phyloP scores from a whole-genome alignment of 1,140 invertebrate genomes.

The Drosophila micromelanica region DNA sequence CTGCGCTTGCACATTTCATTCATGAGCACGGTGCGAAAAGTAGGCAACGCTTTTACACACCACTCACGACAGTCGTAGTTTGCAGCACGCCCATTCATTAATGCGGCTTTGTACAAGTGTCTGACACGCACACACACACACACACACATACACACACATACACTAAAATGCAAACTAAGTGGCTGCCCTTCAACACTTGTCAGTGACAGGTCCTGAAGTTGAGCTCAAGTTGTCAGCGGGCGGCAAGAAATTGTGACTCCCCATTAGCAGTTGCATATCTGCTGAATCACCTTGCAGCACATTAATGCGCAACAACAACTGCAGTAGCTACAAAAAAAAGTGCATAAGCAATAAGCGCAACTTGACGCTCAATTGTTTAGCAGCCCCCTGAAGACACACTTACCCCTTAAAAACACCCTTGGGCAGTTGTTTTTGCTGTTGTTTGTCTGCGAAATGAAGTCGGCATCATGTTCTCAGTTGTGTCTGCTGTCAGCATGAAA shows the following conservation, averaged over 20 bases:
- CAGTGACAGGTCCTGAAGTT: constrained; percentile 21
- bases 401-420: neutral
- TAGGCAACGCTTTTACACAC: constrained; percentile 36
- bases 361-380: constrained; percentile 67
- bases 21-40: constrained; percentile 15
- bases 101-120: constrained; percentile 28
- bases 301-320: constrained; percentile 44
- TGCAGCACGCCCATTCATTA: constrained; percentile 50
- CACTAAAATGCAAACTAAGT: constrained; percentile 38
- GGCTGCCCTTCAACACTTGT: constrained; percentile 56
- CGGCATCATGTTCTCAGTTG: constrained; percentile 43
- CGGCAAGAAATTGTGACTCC: constrained; percentile 19
- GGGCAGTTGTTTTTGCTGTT: constrained; percentile 17
- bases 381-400: neutral
- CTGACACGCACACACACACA: constrained; percentile 18
- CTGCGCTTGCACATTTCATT: constrained; percentile 44
- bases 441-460: constrained; percentile 43
- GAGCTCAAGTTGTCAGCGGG: constrained; percentile 39
- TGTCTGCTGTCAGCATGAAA: constrained; percentile 66
- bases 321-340: constrained; percentile 31
- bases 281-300: constrained; percentile 62
- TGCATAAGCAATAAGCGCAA: constrained; percentile 55
- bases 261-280: constrained; percentile 34
- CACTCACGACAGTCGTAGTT: constrained; percentile 25
- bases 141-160: neutral